Conservation (phyloP, 2,888 invertebrate species). For the Hipparchia semele region DNA sequence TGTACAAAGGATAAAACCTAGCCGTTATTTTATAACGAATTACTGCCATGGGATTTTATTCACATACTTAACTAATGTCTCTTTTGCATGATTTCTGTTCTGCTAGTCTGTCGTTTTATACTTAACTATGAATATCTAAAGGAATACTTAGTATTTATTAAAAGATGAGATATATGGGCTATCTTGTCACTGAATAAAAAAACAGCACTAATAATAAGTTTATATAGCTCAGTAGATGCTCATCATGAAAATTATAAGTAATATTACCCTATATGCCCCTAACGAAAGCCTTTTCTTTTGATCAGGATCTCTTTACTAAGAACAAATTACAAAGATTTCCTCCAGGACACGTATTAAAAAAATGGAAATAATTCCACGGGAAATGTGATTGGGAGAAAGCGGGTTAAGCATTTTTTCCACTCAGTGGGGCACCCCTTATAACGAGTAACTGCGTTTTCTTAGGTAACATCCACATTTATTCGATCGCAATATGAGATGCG, state of each 20-base stretch:
- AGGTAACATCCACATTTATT: slow-evolving; percentile 56
- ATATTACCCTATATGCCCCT: too few relatives aligned
- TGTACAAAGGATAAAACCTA: slow-evolving; percentile 4
- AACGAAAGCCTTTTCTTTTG: not conserved
- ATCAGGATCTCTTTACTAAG: not conserved
- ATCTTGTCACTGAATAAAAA: too few relatives aligned
- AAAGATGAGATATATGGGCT: not conserved
- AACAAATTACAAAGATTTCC: slow-evolving; percentile 11
- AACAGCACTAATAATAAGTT: too few relatives aligned
- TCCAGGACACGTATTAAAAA: slow-evolving; percentile 51
- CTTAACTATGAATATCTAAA: not conserved
- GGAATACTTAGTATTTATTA: not conserved
- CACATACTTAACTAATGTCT: not conserved
- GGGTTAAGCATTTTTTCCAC: slow-evolving; percentile 73
- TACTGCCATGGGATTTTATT: not conserved
- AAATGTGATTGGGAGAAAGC: slow-evolving; percentile 67
- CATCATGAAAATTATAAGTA: too few relatives aligned
- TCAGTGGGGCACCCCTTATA: slow-evolving; percentile 63
- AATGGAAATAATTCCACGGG: slow-evolving; percentile 62
- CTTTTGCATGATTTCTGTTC: not conserved
- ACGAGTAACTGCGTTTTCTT: slow-evolving; percentile 56
- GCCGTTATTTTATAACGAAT: not conserved
- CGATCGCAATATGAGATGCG: slow-evolving; percentile 56
- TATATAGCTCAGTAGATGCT: too few relatives aligned
- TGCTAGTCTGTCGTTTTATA: not conserved